Conservation (phyloP, 2,113 vertebrate species). For the Casuarius casuarius region DNA sequence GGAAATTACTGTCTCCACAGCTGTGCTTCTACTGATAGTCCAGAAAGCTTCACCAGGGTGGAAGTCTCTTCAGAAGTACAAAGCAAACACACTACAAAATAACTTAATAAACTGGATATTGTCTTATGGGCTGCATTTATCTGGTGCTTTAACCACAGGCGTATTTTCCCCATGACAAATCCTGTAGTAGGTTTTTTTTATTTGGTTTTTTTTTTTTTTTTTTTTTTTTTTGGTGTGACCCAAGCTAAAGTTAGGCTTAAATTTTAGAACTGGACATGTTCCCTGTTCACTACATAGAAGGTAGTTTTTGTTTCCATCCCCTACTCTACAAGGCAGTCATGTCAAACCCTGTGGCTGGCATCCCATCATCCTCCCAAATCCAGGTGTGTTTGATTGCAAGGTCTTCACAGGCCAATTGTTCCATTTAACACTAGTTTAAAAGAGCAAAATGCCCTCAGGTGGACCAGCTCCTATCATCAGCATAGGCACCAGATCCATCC, state of each 20-base stretch:
- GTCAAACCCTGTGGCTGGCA: neutral
- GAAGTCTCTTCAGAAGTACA: neutral
- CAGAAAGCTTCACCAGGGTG: neutral
- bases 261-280: neutral
- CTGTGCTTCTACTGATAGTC: neutral
- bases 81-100: neutral
- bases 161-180: neutral
- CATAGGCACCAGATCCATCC: neutral
- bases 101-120: neutral
- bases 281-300: neutral
- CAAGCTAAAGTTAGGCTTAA: neutral
- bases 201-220: no score
- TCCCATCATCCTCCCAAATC: neutral
- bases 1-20: neutral
- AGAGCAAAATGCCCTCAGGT: conserved; percentile 23
- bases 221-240: neutral
- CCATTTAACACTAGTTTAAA: conserved; percentile 3
- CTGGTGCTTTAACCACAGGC: neutral
- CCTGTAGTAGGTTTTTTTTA: neutral
- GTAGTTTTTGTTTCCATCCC: neutral
- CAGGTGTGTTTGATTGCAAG: conserved; percentile 1
- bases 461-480: neutral
- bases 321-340: neutral
- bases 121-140: neutral
- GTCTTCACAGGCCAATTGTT: neutral